Base-by-base conservation (phyloP, 1,140 invertebrate species). In the Cardiocondyla obscurior region DNA sequence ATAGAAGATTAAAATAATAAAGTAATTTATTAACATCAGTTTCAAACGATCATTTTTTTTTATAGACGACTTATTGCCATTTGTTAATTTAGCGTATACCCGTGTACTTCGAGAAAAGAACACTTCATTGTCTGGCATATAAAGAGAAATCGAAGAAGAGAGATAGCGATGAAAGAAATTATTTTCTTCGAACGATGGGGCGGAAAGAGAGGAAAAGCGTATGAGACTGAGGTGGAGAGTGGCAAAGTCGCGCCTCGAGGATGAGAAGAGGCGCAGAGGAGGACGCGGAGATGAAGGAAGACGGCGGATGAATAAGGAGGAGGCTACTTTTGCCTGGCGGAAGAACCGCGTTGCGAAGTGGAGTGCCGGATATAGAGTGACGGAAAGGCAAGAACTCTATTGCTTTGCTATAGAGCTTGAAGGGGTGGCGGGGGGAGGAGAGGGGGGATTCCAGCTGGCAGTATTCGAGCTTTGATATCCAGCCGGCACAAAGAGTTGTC, bases 371-470 rank as follows among this genome's bases (percentile, higher is more conserved):
- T 84, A 86, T 87, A 82, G 82, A 87, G 82, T 87, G 85, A 77
- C 85, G 82, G 85, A 84, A 87, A 87, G 74, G 69, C 53, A 39
- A 87, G 69, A 79, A 84, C 85, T 88, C 86, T 87, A 87, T 87
- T 87, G 86, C 73, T 55, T 64, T 19, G 49, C 58, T 44, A 70
- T 74, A 53, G 60, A 46, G 44, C 58, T 62, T 44, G 36, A 14
- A 6, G 33, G 30, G 19, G 30, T 0, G 55, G 28, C 19, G 19
- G 2, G 49, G 30, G 1, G 22, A 1, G 12, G 49, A 6, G 0
- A 19, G n/a, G 3, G 28, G 14, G 44, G 16, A 51, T n/a, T n/a
- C 22, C 7, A 46, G 46, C 25, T 10, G 46, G 51, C 51, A 67
- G 49, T 28, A 36, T 85, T 84, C 65, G 86, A 70, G 82, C 86